Conservation (phyloP, 2,797 vertebrate genomes). For the Rhyacichthys aspro region DNA sequence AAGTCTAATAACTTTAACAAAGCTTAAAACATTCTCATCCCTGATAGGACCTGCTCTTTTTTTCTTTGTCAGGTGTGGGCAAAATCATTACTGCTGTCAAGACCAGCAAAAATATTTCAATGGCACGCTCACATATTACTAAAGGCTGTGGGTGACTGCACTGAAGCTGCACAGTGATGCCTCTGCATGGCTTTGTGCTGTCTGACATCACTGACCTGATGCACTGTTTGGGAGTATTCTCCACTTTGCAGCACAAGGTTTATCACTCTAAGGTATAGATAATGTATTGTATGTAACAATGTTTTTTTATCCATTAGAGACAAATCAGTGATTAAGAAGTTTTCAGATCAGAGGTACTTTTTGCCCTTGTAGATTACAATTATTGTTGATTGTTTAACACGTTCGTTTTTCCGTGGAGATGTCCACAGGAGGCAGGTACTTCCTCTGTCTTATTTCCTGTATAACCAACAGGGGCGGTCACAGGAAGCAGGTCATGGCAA, state of each 20-base stretch:
- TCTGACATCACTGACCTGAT: conserved; percentile 84
- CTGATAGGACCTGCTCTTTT: conserved; percentile 43
- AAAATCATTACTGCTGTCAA: conserved; percentile 31
- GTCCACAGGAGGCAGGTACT: conserved; percentile 34
- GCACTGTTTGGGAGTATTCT: conserved; percentile 87
- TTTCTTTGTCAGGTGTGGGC: conserved; percentile 21
- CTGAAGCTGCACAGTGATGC: conserved; percentile 81
- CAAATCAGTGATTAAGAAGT: not conserved
- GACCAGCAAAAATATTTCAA: conserved; percentile 43
- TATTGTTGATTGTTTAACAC: not conserved
- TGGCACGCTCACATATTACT: conserved; percentile 19
- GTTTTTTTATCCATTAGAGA: not conserved
- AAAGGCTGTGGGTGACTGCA: conserved; percentile 26
- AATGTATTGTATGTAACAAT: not conserved
- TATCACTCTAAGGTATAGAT: too few species aligned
- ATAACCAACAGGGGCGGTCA: conserved; percentile 15
- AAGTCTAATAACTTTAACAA: conserved; percentile 70
- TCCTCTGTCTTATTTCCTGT: conserved; percentile 12
- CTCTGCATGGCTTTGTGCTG: conserved; percentile 34
- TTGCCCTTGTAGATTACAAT: not conserved
- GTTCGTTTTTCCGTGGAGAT: conserved; percentile 5
- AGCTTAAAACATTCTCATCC: conserved; percentile 48
- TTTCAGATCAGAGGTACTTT: not conserved
- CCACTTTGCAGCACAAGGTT: too few species aligned
- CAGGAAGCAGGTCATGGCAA: conserved; percentile 70